Evolutionary conservation across 1,140 invertebrate species (phyloP), one percentile per base, ranked within the genome.

Genomic region (Drosophila parabipectinata): DNA sequence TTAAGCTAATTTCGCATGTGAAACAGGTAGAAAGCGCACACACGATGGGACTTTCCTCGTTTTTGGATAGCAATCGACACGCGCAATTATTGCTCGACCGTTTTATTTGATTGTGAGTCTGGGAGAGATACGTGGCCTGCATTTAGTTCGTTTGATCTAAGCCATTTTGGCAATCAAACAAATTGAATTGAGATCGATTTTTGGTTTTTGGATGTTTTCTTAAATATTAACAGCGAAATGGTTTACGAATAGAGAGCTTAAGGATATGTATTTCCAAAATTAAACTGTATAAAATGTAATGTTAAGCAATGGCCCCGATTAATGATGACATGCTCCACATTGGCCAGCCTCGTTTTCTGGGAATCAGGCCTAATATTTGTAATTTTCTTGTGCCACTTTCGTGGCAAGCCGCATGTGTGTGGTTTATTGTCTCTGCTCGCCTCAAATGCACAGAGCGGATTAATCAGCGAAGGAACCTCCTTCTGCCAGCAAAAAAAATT

Each of bases 171-270:
- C 78, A 87, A 88, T 87, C 83, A 85, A 82, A 87, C 78, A 87
- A 85, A 85, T 85, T 85, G 71, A 85, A 87, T 85, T 81, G 64
- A 68, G 79, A 87, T 85, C 82, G 82, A 85, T 85, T 85, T 81
- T 58, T 15, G 45, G 54, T 69, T 66, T 59, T 76, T 44, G 30
- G 73, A 59, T 74, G 68, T 71, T 74, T 56, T 59, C 30, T 48
- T 54, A 72, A 72, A 72, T 51, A 52, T 28, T 21, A 28, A 18
- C 26, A 24, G 12, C 1, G 2, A 26, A 56, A 21, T 14, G 41
- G 14, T 8, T 8, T 10, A 8, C 8, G 9, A 4, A 28, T 28
- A 28, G 26, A 6, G 6, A 7, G 26, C 26, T 28, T 28, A 5
- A 28, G 26, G 4, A 28, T 6, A 28, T 41, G 18, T 18, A 3